Conservation (phyloP, 1,140 invertebrate species). For the Drosophila elegans region DNA sequence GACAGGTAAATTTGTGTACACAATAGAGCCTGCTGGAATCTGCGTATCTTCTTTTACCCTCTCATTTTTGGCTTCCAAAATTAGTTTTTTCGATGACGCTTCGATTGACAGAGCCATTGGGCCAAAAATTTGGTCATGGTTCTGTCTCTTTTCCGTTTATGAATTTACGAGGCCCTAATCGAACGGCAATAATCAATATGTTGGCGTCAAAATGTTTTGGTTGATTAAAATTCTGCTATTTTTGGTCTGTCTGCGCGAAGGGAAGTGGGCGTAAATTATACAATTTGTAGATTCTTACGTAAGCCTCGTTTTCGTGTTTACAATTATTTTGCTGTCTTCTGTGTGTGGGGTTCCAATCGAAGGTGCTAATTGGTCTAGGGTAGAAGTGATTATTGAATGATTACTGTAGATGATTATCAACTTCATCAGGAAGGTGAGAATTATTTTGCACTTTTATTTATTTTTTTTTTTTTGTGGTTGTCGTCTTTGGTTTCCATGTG, state of each 20-base stretch:
- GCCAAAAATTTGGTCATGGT: conserved; percentile 10
- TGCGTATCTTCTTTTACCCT: conserved; percentile 14
- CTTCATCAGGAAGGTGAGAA: conserved; percentile 23
- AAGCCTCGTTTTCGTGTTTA: conserved; percentile 46
- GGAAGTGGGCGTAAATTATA: conserved; percentile 21
- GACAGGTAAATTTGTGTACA: conserved; percentile 1
- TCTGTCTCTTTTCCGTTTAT: conserved; percentile 21
- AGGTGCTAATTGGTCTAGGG: conserved; percentile 61
- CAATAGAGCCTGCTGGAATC: conserved; percentile 12
- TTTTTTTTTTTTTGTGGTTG: not conserved
- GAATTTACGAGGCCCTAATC: conserved; percentile 63
- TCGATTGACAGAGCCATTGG: conserved; percentile 18
- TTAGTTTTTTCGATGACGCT: conserved; percentile 42
- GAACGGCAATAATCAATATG: conserved; percentile 75
- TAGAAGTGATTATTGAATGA: conserved; percentile 34
- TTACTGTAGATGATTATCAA: conserved; percentile 33
- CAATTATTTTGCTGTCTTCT: conserved; percentile 40
- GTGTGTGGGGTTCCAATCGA: conserved; percentile 44
- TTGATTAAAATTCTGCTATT: conserved; percentile 75
- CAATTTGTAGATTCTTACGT: conserved; percentile 47
- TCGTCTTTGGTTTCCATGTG: conserved; percentile 2
- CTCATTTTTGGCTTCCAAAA: conserved; percentile 27
- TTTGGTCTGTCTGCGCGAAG: conserved; percentile 39
- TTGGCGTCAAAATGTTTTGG: conserved; percentile 60
- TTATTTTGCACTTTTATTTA: conserved; percentile 9